Evolutionary conservation across 2,888 invertebrate genomes (phyloP), one percentile per base, ranked within the genome.

Genomic region (Zele albiditarsus): DNA sequence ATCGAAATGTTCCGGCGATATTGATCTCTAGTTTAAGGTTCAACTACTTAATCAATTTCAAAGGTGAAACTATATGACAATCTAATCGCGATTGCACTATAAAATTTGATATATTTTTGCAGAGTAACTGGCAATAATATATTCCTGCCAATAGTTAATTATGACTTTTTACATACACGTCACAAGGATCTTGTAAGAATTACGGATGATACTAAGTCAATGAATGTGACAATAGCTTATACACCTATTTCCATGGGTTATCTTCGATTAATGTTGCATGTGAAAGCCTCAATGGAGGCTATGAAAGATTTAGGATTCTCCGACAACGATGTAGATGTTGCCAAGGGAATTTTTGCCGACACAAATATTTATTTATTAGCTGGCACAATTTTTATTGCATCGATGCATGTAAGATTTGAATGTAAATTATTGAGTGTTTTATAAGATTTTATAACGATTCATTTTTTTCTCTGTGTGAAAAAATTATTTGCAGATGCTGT

Each of bases 261-360:
- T 78, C 88, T 96, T 79, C 92, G 96, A 75, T 90, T 97, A 80
- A 92, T 95, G 80, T 89, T 95, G 58, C 96, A 97, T 85, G 93
- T 97, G 79, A 93, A 95, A 80, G 90, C 93, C 25, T 94, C 96
- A 0, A 91, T 97, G 81, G 91, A 92, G 23, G 93, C 93, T 69
- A 92, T 97, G 82, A 90, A 92, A 67, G 86, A 90, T n/a, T 90
- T 97, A 71, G 97, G 98, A 6, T 98, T 99, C 85, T 94, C 95
- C 49, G 94, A 95, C 76, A 98, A 98, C 87, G 98, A 99, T 90
- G 91, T 98, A 46, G 99, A 99, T 90, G 98, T 99, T 91, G 95
- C 98, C 0, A 98, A 98, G 89, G 96, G 96, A 69, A 95, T 99
- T 82, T 98, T 99, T 90, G 95, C 96, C 0, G 98, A 98, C 85